Base-by-base conservation (phyloP, 2,113 vertebrate species). In the Porphyrio hochstetteri region DNA sequence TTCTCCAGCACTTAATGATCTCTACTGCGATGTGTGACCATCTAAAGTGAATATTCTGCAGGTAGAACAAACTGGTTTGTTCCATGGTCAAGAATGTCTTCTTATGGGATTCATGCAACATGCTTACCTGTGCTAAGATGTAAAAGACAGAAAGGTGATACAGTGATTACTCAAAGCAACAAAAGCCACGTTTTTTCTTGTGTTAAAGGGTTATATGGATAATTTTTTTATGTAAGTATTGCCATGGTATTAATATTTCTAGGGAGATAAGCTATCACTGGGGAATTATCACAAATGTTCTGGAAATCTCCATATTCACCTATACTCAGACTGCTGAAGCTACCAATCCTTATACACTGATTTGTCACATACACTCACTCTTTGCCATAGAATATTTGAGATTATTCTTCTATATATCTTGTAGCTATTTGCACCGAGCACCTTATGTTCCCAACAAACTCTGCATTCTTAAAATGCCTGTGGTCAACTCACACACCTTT, bases 51-150 rank as follows among this genome's bases (percentile, higher is more conserved):
- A 63, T 75, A 64, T 59, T 83, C 57, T 60, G 15, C 48, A 83
- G 15, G 12, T 25, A 17, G 48, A 61, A 93, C 68, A 83, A 74
- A 48, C n/a, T 83, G 48, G 4, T 77, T 86, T 86, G 19, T 69
- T 88, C 42, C 50, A 36, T 23, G 44, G 59, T 56, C 35, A 86
- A 52, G 28, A 88, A 72, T 16, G 4, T 68, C 27, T 64, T 86
- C 63, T 50, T 42, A 64, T 0, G 52, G 69, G 20, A 48, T 48
- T 74, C n/a, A 77, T 13, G 46, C 38, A 93, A 82, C 40, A 53
- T 0, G 1, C 7, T 59, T 53, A 63, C 2, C 2, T 61, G 29
- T 0, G 3, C 11, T 68, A 3, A 0, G n/a, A 78, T 48, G 25
- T 65, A 28, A 38, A 83, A 76, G 55, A 80, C 27, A 71, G 31